Base-by-base conservation (phyloP, 2,113 vertebrate genomes). In the Thymallus thymallus region DNA sequence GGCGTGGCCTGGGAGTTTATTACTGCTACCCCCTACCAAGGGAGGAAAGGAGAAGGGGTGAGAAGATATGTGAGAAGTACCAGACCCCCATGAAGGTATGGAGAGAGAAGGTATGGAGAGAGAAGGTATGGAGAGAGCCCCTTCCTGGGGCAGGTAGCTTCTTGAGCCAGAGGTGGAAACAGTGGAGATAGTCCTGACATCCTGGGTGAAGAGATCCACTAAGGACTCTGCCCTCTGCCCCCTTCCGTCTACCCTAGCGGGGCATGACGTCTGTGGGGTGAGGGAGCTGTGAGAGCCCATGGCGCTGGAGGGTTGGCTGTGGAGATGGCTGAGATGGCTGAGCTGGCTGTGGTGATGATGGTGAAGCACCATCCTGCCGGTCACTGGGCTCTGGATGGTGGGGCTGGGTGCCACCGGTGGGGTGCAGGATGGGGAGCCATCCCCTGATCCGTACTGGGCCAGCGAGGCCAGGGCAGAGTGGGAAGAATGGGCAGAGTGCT, bases 181-280 rank as follows among this genome's bases (percentile, higher is more conserved):
- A 18, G 95, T 95, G 14, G 97, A 98, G 80, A 98, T 95, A 80
- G 95, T 93, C 91, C 95, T 96, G 91, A 98, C 91, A 91, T 99
- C 95, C 92, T 96, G 95, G 86, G 88, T 92, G 77, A 96, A 94
- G 73, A 95, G 91, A 83, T 96, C 94, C 0, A 85, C 89, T 0
- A 94, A 92, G 78, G 94, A 88, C 0, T 93, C 92, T 0, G 84
- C 87, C 0, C 84, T 82, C 69, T 91, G 46, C 14, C 46, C 46
- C 4, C 14, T 51, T 14, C 4, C 14, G 5, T 81, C 89, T 91
- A 3, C 46, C 73, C 20, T 71, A 72, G 35, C 60, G 71, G 71
- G 78, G 64, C 41, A 48, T 20, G 55, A 86, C 12, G 90, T 87
- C 5, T 93, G 93, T 6, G 93, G 91, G 88, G 91, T 85, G 51